Evolutionary conservation across 2,888 invertebrate species (phyloP).

Genomic region (Harpalus rufipes): DNA sequence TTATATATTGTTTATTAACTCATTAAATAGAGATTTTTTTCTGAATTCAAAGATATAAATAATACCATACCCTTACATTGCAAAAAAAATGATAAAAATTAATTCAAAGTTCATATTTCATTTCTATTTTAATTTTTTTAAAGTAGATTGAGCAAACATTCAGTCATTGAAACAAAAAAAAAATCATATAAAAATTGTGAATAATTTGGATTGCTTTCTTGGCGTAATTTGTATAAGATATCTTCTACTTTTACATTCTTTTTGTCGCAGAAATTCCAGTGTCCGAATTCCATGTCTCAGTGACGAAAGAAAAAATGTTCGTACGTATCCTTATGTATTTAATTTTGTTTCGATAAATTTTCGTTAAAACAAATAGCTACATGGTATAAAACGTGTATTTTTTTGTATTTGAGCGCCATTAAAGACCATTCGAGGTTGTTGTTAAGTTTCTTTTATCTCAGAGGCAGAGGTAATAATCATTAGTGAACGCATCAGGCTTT

Average conservation of each 20-base stretch:
- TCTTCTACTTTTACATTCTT: background rate
- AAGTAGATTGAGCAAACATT: too few relatives aligned
- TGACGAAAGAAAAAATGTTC: slow-evolving; percentile 15
- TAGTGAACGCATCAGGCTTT: slow-evolving; percentile 69
- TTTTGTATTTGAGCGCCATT: slow-evolving; percentile 62
- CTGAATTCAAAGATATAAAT: too few relatives aligned
- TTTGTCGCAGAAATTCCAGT: slow-evolving; percentile 1
- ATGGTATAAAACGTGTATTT: slow-evolving; percentile 64
- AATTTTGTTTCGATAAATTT: slow-evolving; percentile 67
- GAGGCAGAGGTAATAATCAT: slow-evolving; percentile 74
- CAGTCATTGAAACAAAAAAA: too few relatives aligned
- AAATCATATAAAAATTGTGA: too few relatives aligned
- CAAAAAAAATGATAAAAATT: too few relatives aligned
- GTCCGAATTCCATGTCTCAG: background rate
- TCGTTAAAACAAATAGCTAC: slow-evolving; percentile 65
- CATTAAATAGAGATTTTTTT: too few relatives aligned
- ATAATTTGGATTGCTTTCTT: too few relatives aligned
- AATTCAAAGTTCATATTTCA: too few relatives aligned
- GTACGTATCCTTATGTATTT: slow-evolving; percentile 45
- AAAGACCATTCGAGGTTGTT: slow-evolving; percentile 60
- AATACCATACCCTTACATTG: too few relatives aligned
- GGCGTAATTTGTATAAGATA: background rate
- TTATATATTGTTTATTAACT: too few relatives aligned
- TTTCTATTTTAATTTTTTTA: too few relatives aligned
- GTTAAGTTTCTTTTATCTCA: slow-evolving; percentile 72